Conservation (phyloP, 1,140 invertebrate genomes). For the Diuraphis noxia region DNA sequence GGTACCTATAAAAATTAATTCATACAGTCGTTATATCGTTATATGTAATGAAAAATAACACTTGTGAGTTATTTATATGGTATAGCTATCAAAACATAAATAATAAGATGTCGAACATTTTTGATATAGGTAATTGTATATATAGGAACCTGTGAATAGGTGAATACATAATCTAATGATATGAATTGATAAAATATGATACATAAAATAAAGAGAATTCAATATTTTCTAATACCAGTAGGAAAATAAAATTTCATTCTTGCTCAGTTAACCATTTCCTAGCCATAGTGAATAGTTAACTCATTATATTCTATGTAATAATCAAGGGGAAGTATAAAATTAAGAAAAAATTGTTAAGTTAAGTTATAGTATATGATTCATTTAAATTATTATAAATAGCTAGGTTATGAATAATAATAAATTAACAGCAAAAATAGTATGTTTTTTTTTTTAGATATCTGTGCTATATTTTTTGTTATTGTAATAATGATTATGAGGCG, state of each 20-base stretch:
- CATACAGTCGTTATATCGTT: not conserved
- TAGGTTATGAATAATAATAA: not conserved
- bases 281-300: not conserved
- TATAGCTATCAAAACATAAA: not conserved
- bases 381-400: too few relatives aligned
- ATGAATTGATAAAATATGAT: not conserved
- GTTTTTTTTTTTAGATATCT: not conserved
- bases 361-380: too few relatives aligned
- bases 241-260: not conserved
- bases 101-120: not conserved
- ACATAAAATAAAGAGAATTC: not conserved
- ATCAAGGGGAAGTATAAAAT: not conserved
- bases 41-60: not conserved
- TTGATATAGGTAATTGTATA: not conserved
- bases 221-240: not conserved
- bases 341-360: too few relatives aligned
- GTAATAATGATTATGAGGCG: not conserved
- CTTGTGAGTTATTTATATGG: not conserved
- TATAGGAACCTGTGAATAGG: too few relatives aligned
- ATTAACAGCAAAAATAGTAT: not conserved
- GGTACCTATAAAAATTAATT: not conserved
- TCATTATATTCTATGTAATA: not conserved
- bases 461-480: not conserved
- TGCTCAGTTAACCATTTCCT: not conserved
- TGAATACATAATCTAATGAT: not conserved